phyloP scores from a whole-genome alignment of 2,888 invertebrate species.

The Sarcophaga caerulescens region DNA sequence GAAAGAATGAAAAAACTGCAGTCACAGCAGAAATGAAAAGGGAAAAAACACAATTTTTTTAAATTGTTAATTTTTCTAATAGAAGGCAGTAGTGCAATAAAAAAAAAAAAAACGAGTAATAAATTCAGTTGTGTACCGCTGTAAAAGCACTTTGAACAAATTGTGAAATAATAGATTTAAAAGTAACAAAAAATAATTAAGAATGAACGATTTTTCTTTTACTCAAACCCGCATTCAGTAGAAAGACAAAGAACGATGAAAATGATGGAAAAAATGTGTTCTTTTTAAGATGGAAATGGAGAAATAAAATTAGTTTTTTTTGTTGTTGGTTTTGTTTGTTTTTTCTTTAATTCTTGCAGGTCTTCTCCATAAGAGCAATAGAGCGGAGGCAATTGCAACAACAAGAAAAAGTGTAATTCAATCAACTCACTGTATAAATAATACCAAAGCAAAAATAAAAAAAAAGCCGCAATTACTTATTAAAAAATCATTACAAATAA shows the following conservation, averaged over 20 bases:
- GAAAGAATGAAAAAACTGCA: conserved; percentile 4
- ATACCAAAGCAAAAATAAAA: conserved; percentile 30
- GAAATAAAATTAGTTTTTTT: not conserved
- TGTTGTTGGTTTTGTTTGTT: conserved; percentile 1
- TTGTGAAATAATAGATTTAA: conserved; percentile 29
- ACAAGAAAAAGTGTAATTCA: conserved; percentile 43
- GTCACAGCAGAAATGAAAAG: not conserved
- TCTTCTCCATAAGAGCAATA: conserved; percentile 31
- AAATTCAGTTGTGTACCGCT: too few species aligned
- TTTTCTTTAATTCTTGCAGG: conserved; percentile 47
- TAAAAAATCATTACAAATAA: conserved; percentile 2
- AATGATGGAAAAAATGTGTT: conserved; percentile 22
- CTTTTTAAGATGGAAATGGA: conserved; percentile 17
- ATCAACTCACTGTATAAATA: conserved; percentile 27
- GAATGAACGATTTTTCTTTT: not conserved
- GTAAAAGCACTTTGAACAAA: conserved; percentile 21
- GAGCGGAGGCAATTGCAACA: conserved; percentile 11
- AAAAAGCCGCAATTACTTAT: conserved; percentile 12
- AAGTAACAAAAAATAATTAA: not conserved
- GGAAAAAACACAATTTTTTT: not conserved
- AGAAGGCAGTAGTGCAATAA: not conserved
- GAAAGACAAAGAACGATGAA: conserved; percentile 30
- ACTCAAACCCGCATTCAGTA: conserved; percentile 3
- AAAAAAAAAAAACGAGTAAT: too few species aligned
- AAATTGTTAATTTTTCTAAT: conserved; percentile 28